Evolutionary conservation across 2,888 invertebrate species (phyloP).

Genomic region (Eumacrocentrus americanus): DNA sequence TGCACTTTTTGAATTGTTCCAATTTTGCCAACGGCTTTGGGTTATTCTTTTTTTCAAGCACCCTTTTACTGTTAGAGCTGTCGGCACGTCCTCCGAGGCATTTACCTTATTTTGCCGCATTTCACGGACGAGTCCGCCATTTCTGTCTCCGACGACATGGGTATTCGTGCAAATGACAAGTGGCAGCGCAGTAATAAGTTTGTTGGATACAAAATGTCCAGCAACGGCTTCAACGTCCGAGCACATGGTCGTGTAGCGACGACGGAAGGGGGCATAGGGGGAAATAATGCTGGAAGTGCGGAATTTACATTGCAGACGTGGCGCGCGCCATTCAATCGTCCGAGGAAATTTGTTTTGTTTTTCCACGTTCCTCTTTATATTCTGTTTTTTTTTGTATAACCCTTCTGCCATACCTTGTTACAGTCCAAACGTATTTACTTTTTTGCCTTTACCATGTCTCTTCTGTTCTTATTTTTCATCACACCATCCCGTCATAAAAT

Average conservation of each 20-base stretch:
- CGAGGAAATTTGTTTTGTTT: slow-evolving; percentile 38
- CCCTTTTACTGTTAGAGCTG: slow-evolving; percentile 3
- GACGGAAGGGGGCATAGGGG: not conserved
- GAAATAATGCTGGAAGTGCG: slow-evolving; percentile 10
- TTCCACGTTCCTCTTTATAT: slow-evolving; percentile 14
- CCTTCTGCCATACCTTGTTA: slow-evolving; percentile 30
- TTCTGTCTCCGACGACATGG: slow-evolving; percentile 19
- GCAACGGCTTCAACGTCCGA: slow-evolving; percentile 16
- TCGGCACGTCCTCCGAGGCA: slow-evolving; percentile 12
- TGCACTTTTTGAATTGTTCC: not conserved
- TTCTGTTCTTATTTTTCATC: slow-evolving; percentile 13
- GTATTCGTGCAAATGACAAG: slow-evolving; percentile 38
- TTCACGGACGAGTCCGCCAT: slow-evolving; percentile 3
- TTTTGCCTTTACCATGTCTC: slow-evolving; percentile 7
- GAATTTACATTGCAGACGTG: slow-evolving; percentile 39
- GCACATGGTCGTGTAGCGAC: slow-evolving; percentile 2
- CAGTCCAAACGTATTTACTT: slow-evolving; percentile 27
- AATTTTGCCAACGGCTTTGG: not conserved
- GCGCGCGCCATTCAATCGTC: slow-evolving; percentile 37
- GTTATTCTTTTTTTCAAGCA: not conserved
- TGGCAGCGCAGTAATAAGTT: slow-evolving; percentile 39
- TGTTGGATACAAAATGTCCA: slow-evolving; percentile 32
- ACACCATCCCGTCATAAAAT: slow-evolving; percentile 8
- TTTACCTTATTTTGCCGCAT: slow-evolving; percentile 22
- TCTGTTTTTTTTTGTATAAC: slow-evolving; percentile 30